A percentile compares a stretch with the other conserved stretches of the same genome.
Conservation (phyloP, 2,113 vertebrate species). For the Rhinichthys klamathensis region DNA sequence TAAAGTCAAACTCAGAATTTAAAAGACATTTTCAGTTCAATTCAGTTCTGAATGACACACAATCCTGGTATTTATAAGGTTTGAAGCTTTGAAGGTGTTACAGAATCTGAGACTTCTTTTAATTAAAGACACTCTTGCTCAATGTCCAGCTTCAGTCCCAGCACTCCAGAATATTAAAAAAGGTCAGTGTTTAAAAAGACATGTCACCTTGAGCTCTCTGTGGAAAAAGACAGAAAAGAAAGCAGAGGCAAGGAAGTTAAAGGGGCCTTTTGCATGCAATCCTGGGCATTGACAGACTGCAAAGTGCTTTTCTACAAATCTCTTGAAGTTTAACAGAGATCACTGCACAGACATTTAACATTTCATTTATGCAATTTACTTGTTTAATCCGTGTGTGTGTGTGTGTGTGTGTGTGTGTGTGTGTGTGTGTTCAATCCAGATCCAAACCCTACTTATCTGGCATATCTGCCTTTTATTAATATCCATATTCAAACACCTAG, state of each 20-base stretch:
- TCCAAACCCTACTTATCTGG: not conserved
- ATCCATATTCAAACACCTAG: no score
- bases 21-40: not conserved
- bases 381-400: not conserved
- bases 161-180: conserved; percentile 15
- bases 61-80: not conserved
- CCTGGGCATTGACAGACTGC: conserved; percentile 3
- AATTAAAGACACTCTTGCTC: conserved; percentile 1
- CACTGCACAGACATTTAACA: conserved; percentile 27
- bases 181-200: conserved; percentile 30
- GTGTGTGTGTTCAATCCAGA: not conserved
- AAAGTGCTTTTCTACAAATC: conserved; percentile 32
- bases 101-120: not conserved
- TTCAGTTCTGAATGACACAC: not conserved
- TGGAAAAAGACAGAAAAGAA: conserved; percentile 35
- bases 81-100: not conserved
- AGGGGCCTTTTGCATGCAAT: not conserved
- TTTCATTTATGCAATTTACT: conserved; percentile 44
- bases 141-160: not conserved
- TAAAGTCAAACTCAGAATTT: not conserved
- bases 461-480: not conserved
- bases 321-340: conserved; percentile 36
- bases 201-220: conserved; percentile 43
- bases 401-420: no score
- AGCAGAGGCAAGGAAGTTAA: not conserved